Conservation (phyloP, 2,113 vertebrate species). For the Miniopterus natalensis region DNA sequence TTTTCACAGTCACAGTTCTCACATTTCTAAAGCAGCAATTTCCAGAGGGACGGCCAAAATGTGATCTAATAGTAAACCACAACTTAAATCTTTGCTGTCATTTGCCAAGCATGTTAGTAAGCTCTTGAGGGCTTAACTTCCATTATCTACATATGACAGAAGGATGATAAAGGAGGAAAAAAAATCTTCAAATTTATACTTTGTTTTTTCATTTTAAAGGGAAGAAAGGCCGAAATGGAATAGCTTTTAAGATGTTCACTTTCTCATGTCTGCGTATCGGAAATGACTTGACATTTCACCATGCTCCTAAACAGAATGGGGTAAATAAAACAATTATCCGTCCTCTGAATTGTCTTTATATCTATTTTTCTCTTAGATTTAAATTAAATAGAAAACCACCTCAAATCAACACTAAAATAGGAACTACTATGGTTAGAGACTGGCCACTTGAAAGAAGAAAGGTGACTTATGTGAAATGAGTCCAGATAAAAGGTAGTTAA, state of each 20-base stretch:
- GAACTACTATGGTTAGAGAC: neutral
- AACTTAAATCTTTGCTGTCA: neutral
- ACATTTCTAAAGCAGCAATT: neutral
- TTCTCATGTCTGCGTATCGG: neutral
- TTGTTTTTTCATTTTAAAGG: neutral
- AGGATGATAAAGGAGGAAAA: neutral
- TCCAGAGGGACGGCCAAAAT: neutral
- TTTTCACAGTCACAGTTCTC: neutral
- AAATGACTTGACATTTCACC: conserved; percentile 20
- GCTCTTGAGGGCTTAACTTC: neutral
- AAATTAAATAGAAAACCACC: conserved; percentile 2
- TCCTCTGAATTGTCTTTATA: conserved; percentile 15
- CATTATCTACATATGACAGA: neutral
- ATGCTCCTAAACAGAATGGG: neutral
- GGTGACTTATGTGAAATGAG: conserved; percentile 5
- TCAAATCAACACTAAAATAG: conserved; percentile 18
- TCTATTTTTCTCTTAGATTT: conserved; percentile 29
- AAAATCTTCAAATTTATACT: neutral
- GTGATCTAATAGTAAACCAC: neutral
- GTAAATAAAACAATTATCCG: neutral
- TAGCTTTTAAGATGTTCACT: neutral
- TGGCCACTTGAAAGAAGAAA: conserved; percentile 4
- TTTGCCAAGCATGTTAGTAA: neutral
- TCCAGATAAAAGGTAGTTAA: neutral
- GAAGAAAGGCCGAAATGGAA: neutral